Percentiles rank a stretch among this genome's conserved stretches.
These are phyloP conservation scores for Amphipyra berbera DNA, from an alignment of 2,888 invertebrate species.

Conservation along the genomic window DNA sequence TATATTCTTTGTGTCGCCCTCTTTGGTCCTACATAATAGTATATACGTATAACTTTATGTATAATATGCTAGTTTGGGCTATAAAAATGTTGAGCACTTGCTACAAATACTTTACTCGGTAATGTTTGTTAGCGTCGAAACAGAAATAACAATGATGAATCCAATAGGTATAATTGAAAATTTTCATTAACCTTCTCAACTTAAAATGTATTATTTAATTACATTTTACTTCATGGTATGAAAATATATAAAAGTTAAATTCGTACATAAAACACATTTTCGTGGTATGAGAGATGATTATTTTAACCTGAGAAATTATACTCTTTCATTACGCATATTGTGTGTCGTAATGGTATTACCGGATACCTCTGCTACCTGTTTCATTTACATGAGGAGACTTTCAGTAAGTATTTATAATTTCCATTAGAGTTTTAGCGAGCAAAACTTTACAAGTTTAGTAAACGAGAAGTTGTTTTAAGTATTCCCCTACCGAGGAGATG, in stretches of 20 bases:
- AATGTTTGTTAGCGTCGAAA: constrained; percentile 11
- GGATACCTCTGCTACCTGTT: constrained; percentile 44
- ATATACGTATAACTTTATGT: constrained; percentile 39
- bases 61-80: constrained; percentile 28
- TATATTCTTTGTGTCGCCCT: constrained; percentile 55
- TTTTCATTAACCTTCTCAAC: neutral
- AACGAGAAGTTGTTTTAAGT: constrained; percentile 81
- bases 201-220: neutral
- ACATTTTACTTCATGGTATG: neutral
- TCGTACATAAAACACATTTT: constrained; percentile 9
- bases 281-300: neutral
- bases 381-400: constrained; percentile 62
- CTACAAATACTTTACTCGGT: constrained; percentile 18
- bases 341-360: constrained; percentile 33
- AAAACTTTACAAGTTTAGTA: constrained; percentile 75
- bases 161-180: neutral
- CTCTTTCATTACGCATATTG: constrained; percentile 1
- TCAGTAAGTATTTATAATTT: constrained; percentile 74
- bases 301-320: constrained; percentile 10
- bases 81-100: constrained; percentile 38
- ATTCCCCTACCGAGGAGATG: constrained; percentile 73
- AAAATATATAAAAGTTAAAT: neutral
- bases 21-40: constrained; percentile 43
- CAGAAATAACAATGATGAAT: neutral
- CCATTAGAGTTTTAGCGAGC: constrained; percentile 72